These are phyloP conservation scores for Isoperla grammatica DNA, from an alignment of 2,888 invertebrate genomes.

Conservation along the genomic window DNA sequence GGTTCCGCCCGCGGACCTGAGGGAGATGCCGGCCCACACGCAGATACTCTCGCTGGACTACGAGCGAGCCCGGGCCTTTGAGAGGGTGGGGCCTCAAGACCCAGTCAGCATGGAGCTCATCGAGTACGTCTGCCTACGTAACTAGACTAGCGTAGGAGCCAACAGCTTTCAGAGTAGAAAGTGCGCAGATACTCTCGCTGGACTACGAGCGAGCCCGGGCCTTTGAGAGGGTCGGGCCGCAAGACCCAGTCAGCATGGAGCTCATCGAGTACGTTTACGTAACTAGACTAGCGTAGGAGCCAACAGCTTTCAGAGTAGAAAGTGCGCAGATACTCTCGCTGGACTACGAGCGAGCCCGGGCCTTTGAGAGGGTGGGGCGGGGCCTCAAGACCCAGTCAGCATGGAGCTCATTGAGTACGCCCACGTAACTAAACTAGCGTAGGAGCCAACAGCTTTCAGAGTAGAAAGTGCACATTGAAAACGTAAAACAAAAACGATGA, in stretches of 20 bases:
- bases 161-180: too few species aligned
- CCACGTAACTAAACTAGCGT: too few species aligned
- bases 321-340: conserved; percentile 67
- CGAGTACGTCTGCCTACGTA: not conserved
- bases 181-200: conserved; percentile 65
- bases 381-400: conserved; percentile 56
- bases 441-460: too few species aligned
- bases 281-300: too few species aligned
- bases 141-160: too few species aligned
- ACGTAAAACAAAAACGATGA: too few species aligned
- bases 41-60: conserved; percentile 63
- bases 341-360: conserved; percentile 51
- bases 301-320: too few species aligned
- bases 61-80: conserved; percentile 55
- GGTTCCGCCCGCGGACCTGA: conserved; percentile 57
- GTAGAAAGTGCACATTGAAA: too few species aligned
- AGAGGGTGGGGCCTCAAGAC: conserved; percentile 54
- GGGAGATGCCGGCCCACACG: conserved; percentile 50
- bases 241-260: conserved; percentile 51
- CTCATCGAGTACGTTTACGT: conserved; percentile 2
- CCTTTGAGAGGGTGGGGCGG: conserved; percentile 58
- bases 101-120: conserved; percentile 47
- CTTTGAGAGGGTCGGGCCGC: conserved; percentile 56
- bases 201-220: conserved; percentile 53
- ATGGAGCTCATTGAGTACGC: conserved; percentile 7